phyloP scores from a whole-genome alignment of 2,113 vertebrate genomes.

The Trogon melanurus region DNA sequence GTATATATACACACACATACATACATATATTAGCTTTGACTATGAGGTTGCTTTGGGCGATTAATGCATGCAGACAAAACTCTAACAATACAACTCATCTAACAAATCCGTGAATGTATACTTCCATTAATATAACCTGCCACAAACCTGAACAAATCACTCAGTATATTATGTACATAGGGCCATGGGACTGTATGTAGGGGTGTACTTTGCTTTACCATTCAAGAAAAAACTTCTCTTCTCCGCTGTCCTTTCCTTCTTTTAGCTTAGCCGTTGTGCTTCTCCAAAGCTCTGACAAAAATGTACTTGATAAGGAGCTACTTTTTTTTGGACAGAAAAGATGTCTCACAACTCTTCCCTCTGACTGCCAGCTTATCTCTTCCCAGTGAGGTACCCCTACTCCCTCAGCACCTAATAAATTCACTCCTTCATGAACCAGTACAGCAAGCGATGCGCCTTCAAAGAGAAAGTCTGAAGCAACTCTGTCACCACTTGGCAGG shows the following conservation, averaged over 20 bases:
- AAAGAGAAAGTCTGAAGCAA: constrained; percentile 14
- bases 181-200: neutral
- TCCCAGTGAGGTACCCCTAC: neutral
- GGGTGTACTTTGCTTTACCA: neutral
- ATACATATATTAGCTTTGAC: neutral
- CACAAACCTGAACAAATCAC: neutral
- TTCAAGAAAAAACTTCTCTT: neutral
- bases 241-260: neutral
- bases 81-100: neutral
- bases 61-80: neutral
- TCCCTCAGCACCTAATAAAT: constrained; percentile 12
- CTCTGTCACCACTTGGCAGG: neutral
- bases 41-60: neutral
- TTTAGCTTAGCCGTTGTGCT: neutral
- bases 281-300: neutral
- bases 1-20: too few species aligned
- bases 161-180: neutral
- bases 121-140: neutral
- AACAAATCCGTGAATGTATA: neutral
- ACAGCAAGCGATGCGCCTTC: neutral
- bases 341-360: neutral
- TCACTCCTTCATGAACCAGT: neutral
- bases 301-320: neutral
- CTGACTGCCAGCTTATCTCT: neutral
- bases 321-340: neutral